A percentile compares a stretch with the other conserved stretches of the same genome.
Evolutionary conservation across 1,140 invertebrate genomes (phyloP).

Genomic region (Drosophila bifasciata): DNA sequence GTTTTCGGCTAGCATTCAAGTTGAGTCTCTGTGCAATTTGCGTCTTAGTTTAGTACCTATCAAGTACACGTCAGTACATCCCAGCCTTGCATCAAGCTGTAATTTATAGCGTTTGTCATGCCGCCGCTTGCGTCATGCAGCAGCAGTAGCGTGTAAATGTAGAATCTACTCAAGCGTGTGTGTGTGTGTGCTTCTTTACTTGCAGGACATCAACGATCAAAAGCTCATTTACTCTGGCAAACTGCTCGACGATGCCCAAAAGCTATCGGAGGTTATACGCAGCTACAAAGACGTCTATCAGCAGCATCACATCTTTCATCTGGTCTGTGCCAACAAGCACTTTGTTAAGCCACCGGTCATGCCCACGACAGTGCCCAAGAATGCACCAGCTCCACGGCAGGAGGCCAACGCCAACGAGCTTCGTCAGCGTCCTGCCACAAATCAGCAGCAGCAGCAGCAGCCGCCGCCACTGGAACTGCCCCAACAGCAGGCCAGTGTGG

Average conservation of each 20-base stretch:
- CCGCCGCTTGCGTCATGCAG: conserved; percentile 46
- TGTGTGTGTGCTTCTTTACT: neutral
- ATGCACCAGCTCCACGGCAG: conserved; percentile 17
- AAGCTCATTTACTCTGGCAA: conserved; percentile 96
- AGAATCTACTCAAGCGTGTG: too few relatives aligned
- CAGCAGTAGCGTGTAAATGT: too few relatives aligned
- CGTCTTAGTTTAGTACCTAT: conserved; percentile 47
- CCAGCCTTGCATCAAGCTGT: conserved; percentile 3
- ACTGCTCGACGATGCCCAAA: conserved; percentile 90
- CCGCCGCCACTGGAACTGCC: conserved; percentile 1
- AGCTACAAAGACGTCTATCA: conserved; percentile 88
- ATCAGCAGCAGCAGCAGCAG: conserved; percentile 9
- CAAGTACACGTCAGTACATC: conserved; percentile 62
- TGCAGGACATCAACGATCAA: conserved; percentile 89
- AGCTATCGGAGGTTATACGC: conserved; percentile 92
- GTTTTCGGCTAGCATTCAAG: conserved; percentile 27
- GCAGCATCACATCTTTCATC: conserved; percentile 91
- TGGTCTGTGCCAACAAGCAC: conserved; percentile 89
- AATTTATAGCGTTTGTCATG: conserved; percentile 35
- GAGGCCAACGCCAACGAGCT: conserved; percentile 76
- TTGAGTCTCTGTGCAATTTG: conserved; percentile 38
- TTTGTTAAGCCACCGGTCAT: conserved; percentile 56
- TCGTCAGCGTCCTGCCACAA: conserved; percentile 75
- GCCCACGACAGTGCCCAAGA: conserved; percentile 48
- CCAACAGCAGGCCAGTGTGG: neutral